Base-by-base conservation (phyloP, 64 coral and sea anemone species). In the Pachyseris speciosa region DNA sequence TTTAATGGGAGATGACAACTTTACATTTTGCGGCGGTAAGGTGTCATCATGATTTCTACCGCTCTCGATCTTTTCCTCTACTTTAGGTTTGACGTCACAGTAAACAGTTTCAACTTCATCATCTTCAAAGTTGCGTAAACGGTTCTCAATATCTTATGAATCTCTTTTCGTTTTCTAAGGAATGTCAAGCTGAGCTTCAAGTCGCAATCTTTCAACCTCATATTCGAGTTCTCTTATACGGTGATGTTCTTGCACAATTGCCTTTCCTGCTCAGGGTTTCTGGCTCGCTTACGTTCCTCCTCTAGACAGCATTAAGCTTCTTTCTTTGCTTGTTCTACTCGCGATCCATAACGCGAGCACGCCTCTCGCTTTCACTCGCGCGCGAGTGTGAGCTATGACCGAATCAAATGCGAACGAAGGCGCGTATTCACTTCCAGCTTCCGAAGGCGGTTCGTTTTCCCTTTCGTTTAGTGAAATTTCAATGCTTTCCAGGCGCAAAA, bases 111-210 rank as follows among this genome's bases (percentile, higher is more conserved):
- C 50, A 19, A 29, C 28, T 32, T 78, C 43, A 26, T 19, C 53
- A 78, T 89, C 87, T 45, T 90, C 88, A 41, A 90, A 80, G 47
- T 90, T 63, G 3, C 75, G 65, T 24, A 72, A 50, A 53, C 75
- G 59, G 67, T 53, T 91, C 30, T 69, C 33, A 44, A 83, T 37
- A 51, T 63, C 42, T 63, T 80, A 59, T 41, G 64, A 75, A 31
- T 83, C 88, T 27, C 79, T 40, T 40, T 24, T 42, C 10, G 37
- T 63, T 91, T 80, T 72, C 31, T 1, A 0, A 33, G 29, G 66
- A 10, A 69, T 69, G 66, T 17, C 33, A 69, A 69, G 66, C 66
- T 69, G 69, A 73, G 69, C 86, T 60, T 88, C 43, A 27, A 64
- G 44, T 31, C 58, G 50, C 25, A 88, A 60, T 75, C 15, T 51